Evolutionary conservation across 2,797 vertebrate species (phyloP), one percentile per base, ranked within the genome.

Genomic region (Manis javanica): DNA sequence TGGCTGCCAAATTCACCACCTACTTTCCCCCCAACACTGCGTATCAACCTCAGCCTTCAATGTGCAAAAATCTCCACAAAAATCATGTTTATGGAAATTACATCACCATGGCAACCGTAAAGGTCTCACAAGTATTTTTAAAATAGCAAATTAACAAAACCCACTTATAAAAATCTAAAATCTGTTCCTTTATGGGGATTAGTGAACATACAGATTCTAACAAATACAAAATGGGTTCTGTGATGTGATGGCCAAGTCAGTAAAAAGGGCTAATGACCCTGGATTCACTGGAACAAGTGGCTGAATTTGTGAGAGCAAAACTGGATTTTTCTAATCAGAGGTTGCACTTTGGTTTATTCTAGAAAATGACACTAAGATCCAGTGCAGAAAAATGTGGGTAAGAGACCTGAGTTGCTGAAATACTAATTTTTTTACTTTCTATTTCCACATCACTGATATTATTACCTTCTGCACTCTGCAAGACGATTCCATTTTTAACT

Each of bases 91-190:
- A 98, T 99, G 98, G 98, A 98, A 98, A 98, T 98, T 68, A 91
- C 96, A 98, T 98, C 77, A 85, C 98, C 98, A 99, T 99, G 96
- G 98, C 98, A 99, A 99, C 98, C 91, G 96, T 97, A 98, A 98
- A 98, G 98, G 98, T 98, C 98, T 98, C 98, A 96, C 98, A 98
- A 98, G 98, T 98, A 97, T 98, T 98, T 98, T 98, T 97, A 98
- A 98, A 98, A 98, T 98, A 98, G 98, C 95, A 97, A 98, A 98
- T 98, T 98, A 98, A 98, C 98, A 98, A 98, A 98, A 97, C 85
- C 63, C 95, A 97, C 98, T 98, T 98, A 97, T 93, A 95, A 98
- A 97, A 98, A 96, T 93, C 86, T 83, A 91, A 98, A 97, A 97
- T 97, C 96, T 95, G 97, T 98, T 98, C 26, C 96, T 98, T 97